Evolutionary conservation across 2,888 invertebrate genomes (phyloP).

Genomic region (Amblyjoppa fuscipennis): DNA sequence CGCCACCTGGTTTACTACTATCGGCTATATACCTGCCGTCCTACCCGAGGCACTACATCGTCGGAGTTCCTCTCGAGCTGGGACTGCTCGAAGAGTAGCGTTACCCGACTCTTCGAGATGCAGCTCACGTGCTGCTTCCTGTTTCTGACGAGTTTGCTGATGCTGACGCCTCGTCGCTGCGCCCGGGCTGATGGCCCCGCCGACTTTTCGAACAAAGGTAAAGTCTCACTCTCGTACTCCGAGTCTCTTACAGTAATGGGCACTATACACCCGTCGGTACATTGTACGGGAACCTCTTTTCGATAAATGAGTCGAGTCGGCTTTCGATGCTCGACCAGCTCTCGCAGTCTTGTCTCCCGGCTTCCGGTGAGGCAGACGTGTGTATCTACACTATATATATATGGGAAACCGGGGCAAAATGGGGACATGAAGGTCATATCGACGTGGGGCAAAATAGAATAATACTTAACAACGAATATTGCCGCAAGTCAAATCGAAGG

Average conservation of each 20-base stretch:
- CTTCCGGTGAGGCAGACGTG: too few species aligned
- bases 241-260: conserved; percentile 34
- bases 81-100: conserved; percentile 56
- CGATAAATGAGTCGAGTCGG: neutral
- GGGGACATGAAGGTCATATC: too few species aligned
- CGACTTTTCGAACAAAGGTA: conserved; percentile 83
- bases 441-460: too few species aligned
- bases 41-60: conserved; percentile 57
- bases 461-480: too few species aligned
- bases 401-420: too few species aligned
- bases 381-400: too few species aligned
- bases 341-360: neutral
- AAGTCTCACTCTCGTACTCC: conserved; percentile 63
- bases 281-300: neutral
- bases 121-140: conserved; percentile 79
- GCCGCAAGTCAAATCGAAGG: too few species aligned
- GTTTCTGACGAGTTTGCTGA: conserved; percentile 81
- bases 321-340: neutral
- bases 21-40: neutral
- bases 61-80: conserved; percentile 50
- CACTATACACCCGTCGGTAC: neutral
- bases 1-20: neutral
- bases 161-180: conserved; percentile 74
- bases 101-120: conserved; percentile 76
- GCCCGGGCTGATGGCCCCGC: conserved; percentile 75